A percentile compares a stretch with the other conserved stretches of the same genome.
phyloP scores from a whole-genome alignment of 2,113 vertebrate genomes.

The Trachemys scripta region DNA sequence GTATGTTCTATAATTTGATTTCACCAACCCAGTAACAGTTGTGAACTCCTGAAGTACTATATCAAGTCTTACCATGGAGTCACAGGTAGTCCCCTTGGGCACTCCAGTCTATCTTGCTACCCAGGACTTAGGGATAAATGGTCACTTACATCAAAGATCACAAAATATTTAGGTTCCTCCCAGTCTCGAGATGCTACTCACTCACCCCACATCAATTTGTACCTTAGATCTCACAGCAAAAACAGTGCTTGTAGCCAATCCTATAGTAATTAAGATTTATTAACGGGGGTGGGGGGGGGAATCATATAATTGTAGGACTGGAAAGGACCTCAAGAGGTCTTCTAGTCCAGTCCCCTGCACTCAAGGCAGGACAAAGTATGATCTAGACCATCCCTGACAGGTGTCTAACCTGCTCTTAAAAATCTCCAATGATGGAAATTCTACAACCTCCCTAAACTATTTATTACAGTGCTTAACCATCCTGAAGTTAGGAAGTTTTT shows the following conservation, averaged over 20 bases:
- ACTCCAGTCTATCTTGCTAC: not conserved
- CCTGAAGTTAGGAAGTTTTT: too few species aligned
- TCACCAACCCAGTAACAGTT: not conserved
- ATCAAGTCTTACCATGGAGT: not conserved
- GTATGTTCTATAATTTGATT: not conserved
- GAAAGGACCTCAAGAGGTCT: too few species aligned
- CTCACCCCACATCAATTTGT: not conserved
- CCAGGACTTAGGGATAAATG: not conserved
- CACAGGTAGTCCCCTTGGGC: not conserved
- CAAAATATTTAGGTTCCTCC: not conserved
- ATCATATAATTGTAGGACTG: too few species aligned
- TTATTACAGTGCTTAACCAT: too few species aligned
- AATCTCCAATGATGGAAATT: too few species aligned
- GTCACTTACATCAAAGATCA: not conserved
- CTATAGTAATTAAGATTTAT: not conserved
- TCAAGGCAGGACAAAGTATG: too few species aligned
- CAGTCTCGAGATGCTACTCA: not conserved
- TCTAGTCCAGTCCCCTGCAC: too few species aligned
- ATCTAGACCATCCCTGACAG: too few species aligned
- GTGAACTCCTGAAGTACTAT: not conserved
- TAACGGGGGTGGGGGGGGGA: not conserved
- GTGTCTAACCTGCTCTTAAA: too few species aligned
- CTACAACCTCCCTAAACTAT: too few species aligned
- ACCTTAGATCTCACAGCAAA: not conserved
- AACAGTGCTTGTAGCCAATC: not conserved